Evolutionary conservation across 2,888 invertebrate species (phyloP).

Genomic region (Hoplodrina blanda): DNA sequence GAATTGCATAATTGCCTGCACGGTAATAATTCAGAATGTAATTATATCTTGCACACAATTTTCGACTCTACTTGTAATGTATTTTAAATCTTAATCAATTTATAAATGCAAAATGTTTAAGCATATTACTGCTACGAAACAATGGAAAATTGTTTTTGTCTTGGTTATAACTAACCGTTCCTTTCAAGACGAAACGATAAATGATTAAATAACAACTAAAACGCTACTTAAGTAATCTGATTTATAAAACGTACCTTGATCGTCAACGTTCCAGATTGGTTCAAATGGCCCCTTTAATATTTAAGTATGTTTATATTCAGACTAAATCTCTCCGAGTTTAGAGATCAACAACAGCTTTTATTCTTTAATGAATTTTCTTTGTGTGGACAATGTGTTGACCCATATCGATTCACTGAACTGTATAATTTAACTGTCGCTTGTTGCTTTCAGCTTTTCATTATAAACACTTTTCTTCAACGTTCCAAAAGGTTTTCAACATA

Average conservation of each 20-base stretch:
- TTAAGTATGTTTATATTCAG: constrained; percentile 22
- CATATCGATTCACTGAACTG: constrained; percentile 5
- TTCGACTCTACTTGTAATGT: no score
- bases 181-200: constrained; percentile 16
- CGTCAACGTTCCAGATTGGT: constrained; percentile 20
- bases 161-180: constrained; percentile 4
- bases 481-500: neutral
- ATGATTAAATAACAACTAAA: constrained; percentile 34
- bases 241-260: constrained; percentile 31
- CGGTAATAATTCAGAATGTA: no score
- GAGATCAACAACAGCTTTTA: constrained; percentile 28
- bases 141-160: neutral
- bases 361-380: constrained; percentile 6
- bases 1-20: no score
- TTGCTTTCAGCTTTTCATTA: neutral
- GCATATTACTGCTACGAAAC: neutral
- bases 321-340: constrained; percentile 3
- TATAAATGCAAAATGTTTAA: no score
- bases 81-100: no score
- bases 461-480: neutral
- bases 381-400: neutral
- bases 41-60: no score
- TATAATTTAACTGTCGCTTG: neutral
- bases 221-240: constrained; percentile 29
- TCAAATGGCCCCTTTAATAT: constrained; percentile 34